Evolutionary conservation across 35 echinoderm and acorn worm species (phyloP), one percentile per base, ranked within the genome.

Genomic region (Eucidaris tribuloides): DNA sequence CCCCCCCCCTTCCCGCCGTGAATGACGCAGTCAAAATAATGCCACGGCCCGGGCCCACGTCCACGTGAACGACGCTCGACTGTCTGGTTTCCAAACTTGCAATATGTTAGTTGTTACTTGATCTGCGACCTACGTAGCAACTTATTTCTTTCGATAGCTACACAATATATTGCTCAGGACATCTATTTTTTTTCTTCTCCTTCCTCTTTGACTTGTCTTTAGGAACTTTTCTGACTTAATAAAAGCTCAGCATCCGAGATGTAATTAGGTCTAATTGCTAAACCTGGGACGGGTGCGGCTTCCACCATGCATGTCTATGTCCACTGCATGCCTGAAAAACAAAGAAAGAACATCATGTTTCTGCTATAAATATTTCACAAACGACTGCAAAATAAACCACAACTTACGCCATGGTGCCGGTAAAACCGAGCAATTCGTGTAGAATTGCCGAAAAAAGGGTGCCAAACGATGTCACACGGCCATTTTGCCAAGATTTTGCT

Each of bases 321-420:
- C 9, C 9, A 11, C 9, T 9, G 9, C 48, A 52, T 52, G 9
- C 48, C 9, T 52, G 9, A 9, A 11, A n/a, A 9, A 9, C n/a
- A n/a, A 52, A n/a, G 48, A 52, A 9, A 11, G 48, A 52, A n/a
- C n/a, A 11, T 52, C 48, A 52, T 11, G 48, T 52, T 52, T 52
- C 9, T 52, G 48, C 9, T 9, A 52, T 52, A 9, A 52, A 11
- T 9, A n/a, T 11, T 11, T 9, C 48, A 52, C 48, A 52, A 52
- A n/a, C 48, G n/a, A 52, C 9, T 6, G 15, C 15, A 27, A 79
- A 2, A 55, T 9, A 52, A 0, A 17, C 20, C 7, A 31, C 2
- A 25, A 83, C 80, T 83, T 83, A 83, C 80, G 80, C 80, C 80
- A 83, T 83, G 57, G 39, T 65, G 80, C 41, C 34, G 31, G 41